Evolutionary conservation across 2,888 invertebrate species (phyloP).

Genomic region (Dryocosmus kuriphilus): DNA sequence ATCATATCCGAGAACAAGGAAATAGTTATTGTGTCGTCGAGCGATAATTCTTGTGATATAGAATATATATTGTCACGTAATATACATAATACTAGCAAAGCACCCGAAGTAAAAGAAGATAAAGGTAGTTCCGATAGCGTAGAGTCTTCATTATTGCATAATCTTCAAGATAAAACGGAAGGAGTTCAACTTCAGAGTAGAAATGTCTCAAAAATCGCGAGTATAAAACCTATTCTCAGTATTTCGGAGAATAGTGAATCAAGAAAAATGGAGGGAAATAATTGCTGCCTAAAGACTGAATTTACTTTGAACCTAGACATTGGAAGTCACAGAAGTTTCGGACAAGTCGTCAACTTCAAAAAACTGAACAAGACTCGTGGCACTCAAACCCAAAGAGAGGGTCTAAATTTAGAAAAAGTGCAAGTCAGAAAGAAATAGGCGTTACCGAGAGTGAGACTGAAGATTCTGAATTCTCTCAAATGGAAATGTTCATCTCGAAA

Average conservation of each 20-base stretch:
- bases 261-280: neutral
- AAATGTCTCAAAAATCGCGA: conserved; percentile 10
- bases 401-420: conserved; percentile 41
- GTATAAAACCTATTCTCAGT: conserved; percentile 29
- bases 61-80: conserved; percentile 32
- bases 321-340: conserved; percentile 19
- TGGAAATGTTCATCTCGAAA: conserved; percentile 37
- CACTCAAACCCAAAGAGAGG: conserved; percentile 53
- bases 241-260: neutral
- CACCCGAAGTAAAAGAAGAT: neutral
- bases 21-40: conserved; percentile 31
- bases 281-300: conserved; percentile 54
- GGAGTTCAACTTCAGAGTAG: neutral
- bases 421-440: conserved; percentile 43
- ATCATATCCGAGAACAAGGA: conserved; percentile 32
- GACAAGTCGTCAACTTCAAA: conserved; percentile 17
- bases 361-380: conserved; percentile 20
- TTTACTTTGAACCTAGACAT: neutral
- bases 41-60: conserved; percentile 38
- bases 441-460: conserved; percentile 21
- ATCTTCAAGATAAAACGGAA: neutral
- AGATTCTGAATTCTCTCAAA: conserved; percentile 36
- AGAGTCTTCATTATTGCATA: neutral
- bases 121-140: neutral
- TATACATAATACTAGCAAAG: conserved; percentile 33